These are phyloP conservation scores for Delichon dasypus DNA, from an alignment of 2,797 vertebrate genomes.

Conservation along the genomic window DNA sequence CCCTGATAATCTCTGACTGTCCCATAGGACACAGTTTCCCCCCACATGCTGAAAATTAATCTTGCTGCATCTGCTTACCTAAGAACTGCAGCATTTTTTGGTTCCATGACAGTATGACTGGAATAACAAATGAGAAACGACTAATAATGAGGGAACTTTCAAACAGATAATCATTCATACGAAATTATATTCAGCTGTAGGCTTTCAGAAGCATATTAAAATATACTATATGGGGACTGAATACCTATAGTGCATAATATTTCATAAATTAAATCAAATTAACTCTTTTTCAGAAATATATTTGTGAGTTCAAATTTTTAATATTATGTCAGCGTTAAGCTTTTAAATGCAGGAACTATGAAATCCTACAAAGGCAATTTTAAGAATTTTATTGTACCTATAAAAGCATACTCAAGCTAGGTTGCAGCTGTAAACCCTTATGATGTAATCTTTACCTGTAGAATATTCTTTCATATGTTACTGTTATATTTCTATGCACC, in stretches of 20 bases:
- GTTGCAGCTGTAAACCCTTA: background rate
- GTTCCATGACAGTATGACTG: background rate
- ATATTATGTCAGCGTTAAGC: background rate
- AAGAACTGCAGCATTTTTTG: background rate
- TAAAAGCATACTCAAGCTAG: background rate
- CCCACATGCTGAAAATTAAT: background rate
- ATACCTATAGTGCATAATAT: background rate
- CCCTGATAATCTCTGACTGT: background rate
- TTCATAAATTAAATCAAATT: background rate
- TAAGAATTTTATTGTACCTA: background rate
- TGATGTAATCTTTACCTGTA: background rate
- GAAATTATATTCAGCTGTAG: conserved; percentile 15
- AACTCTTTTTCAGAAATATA: background rate
- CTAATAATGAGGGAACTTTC: conserved; percentile 9
- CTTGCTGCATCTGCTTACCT: background rate
- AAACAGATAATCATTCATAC: background rate
- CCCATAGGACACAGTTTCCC: background rate
- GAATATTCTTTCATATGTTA: background rate
- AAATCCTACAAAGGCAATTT: conserved; percentile 4
- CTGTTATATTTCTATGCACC: background rate
- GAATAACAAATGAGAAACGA: background rate
- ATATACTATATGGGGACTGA: background rate
- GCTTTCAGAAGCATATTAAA: background rate
- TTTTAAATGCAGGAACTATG: background rate
- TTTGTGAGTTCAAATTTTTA: background rate